Evolutionary conservation across 2,888 invertebrate genomes (phyloP), one percentile per base, ranked within the genome.

Genomic region (Ophraella communa): DNA sequence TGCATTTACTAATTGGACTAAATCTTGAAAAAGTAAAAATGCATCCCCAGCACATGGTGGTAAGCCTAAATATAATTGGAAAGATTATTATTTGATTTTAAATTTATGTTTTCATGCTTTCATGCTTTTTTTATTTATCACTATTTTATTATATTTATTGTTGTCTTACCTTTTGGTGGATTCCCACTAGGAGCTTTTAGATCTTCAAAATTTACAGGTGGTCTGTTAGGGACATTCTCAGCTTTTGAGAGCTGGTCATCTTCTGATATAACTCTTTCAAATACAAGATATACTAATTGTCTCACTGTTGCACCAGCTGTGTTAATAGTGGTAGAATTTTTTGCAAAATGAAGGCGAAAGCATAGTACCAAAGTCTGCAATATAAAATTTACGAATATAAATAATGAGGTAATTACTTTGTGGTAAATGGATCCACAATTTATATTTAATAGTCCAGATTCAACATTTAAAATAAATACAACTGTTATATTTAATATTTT

Each of bases 291-390:
- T 20, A 98, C 96, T 24, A 98, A 85, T 79, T 99, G 98, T 20
- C 98, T 85, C 23, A 99, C 96, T 1, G 98, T 98, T 30, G 99
- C 99, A 1, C 98, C 97, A 5, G 98, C 98, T 10, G 98, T 97
- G 81, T 98, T 98, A 54, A 94, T 93, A 45, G 96, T 97, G 65
- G 96, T 96, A 1, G 92, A 89, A 84, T 98, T 98, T 82, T 95
- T 94, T 5, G 95, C 91, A 74, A 95, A 94, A 80, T 98, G 96
- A 77, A 99, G 88, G n/a, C 96, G 91, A 83, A 99, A 96, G 81
- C 98, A 98, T 71, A 98, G 85, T 47, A 98, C 98, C 81, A 96
- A 86, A 59, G 94, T 95, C 94, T 95, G 83, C 27, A 84, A 67
- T 53, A 64, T 45, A 63, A 7, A 39, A 5, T 39, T 27, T 4